Evolutionary conservation across 92 coral and sea anemone genomes (phyloP).

Genomic region (Siderastrea radians): DNA sequence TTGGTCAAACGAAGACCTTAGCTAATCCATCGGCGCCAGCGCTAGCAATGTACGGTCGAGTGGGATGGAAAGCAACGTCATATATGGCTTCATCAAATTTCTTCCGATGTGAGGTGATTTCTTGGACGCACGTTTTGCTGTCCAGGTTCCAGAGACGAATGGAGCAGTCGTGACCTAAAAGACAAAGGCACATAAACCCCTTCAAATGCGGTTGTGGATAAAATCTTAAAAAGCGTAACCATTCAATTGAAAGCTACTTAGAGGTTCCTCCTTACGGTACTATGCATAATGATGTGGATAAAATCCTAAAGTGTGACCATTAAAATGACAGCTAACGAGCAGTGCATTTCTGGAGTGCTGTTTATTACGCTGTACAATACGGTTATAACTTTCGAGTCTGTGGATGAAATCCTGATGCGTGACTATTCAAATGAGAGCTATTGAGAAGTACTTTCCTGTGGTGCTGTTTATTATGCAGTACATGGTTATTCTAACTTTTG

Average conservation of each 20-base stretch:
- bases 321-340: neutral
- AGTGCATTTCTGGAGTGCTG: too few species aligned
- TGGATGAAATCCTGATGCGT: too few species aligned
- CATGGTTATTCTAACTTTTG: too few species aligned
- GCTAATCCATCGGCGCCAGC: constrained; percentile 99
- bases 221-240: too few species aligned
- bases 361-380: too few species aligned
- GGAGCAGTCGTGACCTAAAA: constrained; percentile 97
- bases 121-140: constrained; percentile 97
- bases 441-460: neutral
- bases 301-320: too few species aligned
- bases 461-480: neutral
- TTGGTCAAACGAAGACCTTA: constrained; percentile 89
- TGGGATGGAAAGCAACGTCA: constrained; percentile 97
- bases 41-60: constrained; percentile 96
- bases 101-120: constrained; percentile 98
- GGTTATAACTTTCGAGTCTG: too few species aligned
- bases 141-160: constrained; percentile 99
- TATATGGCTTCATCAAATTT: constrained; percentile 98
- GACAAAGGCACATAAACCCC: neutral
- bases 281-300: too few species aligned
- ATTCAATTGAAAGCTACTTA: too few species aligned
- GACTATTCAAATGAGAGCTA: too few species aligned
- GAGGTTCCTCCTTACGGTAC: neutral
- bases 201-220: too few species aligned